Evolutionary conservation across 2,888 invertebrate species (phyloP), one percentile per base, ranked within the genome.

Genomic region (Physocephala rufipes): DNA sequence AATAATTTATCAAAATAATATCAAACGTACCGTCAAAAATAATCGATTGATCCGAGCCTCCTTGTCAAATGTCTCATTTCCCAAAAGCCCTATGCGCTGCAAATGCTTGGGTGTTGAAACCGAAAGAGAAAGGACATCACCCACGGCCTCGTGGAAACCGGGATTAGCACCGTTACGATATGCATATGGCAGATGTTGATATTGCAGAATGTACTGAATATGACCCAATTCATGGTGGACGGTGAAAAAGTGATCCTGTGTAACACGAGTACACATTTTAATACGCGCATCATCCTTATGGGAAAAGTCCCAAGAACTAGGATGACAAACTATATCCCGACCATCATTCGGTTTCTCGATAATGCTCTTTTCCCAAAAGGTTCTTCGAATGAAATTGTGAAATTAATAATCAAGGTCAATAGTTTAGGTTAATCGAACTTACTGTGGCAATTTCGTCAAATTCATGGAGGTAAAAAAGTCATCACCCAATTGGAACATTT

Each of bases 251-350:
- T 89, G 87, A 71, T 89, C 88, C 83, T 87, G 88, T 53, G 86
- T 88, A 74, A 90, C 87, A 71, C 86, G 80, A 4, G 91, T 90
- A 82, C 91, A 91, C 87, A 90, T 90, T 87, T 91, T 90, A 81
- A 90, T 89, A 86, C 89, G 89, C 81, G 95, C 95, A 84, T 96
- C 95, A 81, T 93, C 89, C 26, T 89, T 89, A 76, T 93, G 89
- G 78, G 89, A 94, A 80, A 96, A 95, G 85, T 96, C 95, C 93
- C 95, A 95, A 67, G 96, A 95, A 0, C 94, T 93, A 0, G 95
- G 95, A 80, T 95, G 94, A 79, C 96, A 97, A 0, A 94, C 88
- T 26, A 95, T 87, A 16, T 95, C 92, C 0, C 90, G 88, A 0
- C 90, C 90, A 79, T 91, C 92, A 0, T 84, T 85, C 0, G 94